Evolutionary conservation across 1,140 invertebrate species (phyloP), one percentile per base, ranked within the genome.

Genomic region (Ooceraea biroi): DNA sequence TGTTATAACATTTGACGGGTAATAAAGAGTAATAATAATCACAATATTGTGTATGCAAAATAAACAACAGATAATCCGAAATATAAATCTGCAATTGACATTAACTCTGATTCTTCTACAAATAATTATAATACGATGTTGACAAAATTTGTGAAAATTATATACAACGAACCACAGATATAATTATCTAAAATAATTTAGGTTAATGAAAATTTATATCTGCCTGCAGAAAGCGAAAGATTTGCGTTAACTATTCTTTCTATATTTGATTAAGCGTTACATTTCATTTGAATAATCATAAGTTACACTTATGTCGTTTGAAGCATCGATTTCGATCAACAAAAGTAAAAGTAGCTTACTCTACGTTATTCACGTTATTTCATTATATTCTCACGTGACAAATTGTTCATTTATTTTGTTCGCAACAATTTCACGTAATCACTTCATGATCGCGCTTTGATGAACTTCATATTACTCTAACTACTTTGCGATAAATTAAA

Each of bases 41-140:
- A 63, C 30, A 30, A 46, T 44, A 57, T 71, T 71, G 36, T 7
- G 36, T 36, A 7, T 36, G 36, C 65, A 57, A 69, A 80, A 69
- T 25, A 77, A 77, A 77, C 48, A 55, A n/a, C 41, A 57, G 65
- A 80, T 57, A 57, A 58, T 80, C 50, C 52, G 50, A 69, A 69
- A 80, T 80, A 80, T n/a, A 71, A 80, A 3, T 80, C 48, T 17
- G 22, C 61, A 71, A 80, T 80, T n/a, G 3, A 69, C 36, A 69
- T 80, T 69, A 80, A 69, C 44, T 80, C 12, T n/a, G 50, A 30
- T 57, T 80, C 50, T 71, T 57, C 65, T 91, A 91, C 36, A 91
- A 93, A 90, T 91, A 91, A 90, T 91, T 14, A 11, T 36, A 69
- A 44, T 57, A 57, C 52, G 44, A n/a, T 71, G 44, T 12, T 36